Evolutionary conservation across 2,797 vertebrate species (phyloP).

Genomic region (Acipenser transmontanus): DNA sequence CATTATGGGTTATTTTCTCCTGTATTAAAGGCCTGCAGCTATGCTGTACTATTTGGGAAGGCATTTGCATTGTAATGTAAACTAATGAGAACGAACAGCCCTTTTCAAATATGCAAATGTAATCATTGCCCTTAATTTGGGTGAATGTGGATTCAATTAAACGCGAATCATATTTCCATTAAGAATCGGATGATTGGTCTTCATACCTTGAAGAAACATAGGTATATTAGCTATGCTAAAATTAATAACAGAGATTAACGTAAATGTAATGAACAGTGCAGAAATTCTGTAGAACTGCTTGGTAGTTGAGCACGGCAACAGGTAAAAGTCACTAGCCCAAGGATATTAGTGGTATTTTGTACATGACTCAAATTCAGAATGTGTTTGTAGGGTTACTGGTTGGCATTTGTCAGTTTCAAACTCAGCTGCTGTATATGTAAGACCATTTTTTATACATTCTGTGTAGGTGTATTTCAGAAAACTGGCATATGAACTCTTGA

Average conservation of each 20-base stretch:
- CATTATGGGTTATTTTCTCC: too few relatives aligned
- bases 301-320: too few relatives aligned
- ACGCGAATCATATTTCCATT: not conserved
- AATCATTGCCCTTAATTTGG: not conserved
- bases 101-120: constrained; percentile 7
- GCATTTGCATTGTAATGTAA: not conserved
- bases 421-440: too few relatives aligned
- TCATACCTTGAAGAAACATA: not conserved
- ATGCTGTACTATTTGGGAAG: not conserved
- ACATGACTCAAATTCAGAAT: too few relatives aligned
- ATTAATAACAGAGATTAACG: not conserved
- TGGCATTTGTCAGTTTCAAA: too few relatives aligned
- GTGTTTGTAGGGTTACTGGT: too few relatives aligned
- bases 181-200: not conserved
- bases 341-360: too few relatives aligned
- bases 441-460: too few relatives aligned
- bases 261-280: not conserved
- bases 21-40: not conserved
- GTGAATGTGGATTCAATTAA: constrained; percentile 2
- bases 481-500: too few relatives aligned
- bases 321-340: too few relatives aligned
- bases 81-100: not conserved
- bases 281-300: too few relatives aligned
- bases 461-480: too few relatives aligned
- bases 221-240: not conserved